Conservation (phyloP, 2,113 vertebrate genomes). For the Solenodon paradoxus region DNA sequence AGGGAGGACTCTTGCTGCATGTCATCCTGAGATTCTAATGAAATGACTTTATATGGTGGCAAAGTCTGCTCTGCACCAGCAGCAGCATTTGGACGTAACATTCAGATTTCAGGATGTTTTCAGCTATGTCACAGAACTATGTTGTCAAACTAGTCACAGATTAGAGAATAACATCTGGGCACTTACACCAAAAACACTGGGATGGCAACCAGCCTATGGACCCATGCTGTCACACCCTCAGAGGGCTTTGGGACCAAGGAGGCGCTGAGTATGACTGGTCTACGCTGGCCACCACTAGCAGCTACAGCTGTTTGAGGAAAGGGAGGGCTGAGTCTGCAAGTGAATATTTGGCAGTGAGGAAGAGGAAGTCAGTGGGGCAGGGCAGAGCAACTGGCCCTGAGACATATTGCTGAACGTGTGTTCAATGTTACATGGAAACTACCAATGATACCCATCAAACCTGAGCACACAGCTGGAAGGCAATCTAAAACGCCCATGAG, state of each 20-base stretch:
- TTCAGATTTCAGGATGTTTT: background rate
- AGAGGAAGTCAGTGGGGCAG: background rate
- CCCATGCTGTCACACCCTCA: background rate
- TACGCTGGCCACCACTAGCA: background rate
- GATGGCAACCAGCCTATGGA: background rate
- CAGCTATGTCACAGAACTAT: background rate
- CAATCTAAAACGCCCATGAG: background rate
- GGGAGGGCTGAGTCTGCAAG: background rate
- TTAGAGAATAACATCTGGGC: background rate
- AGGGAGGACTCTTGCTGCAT: background rate
- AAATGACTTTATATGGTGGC: background rate
- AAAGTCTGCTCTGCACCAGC: background rate
- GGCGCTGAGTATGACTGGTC: background rate
- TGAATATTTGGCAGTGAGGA: background rate
- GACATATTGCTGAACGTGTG: background rate
- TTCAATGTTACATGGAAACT: background rate
- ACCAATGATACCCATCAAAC: background rate
- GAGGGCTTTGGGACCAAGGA: background rate
- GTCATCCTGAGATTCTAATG: background rate
- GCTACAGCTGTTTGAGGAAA: background rate
- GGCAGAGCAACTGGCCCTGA: background rate
- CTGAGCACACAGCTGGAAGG: background rate
- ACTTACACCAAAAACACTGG: too few species aligned
- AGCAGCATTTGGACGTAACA: background rate
- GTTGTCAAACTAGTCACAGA: background rate